phyloP scores from a whole-genome alignment of 2,113 vertebrate species.

The Lampris megalopsis region DNA sequence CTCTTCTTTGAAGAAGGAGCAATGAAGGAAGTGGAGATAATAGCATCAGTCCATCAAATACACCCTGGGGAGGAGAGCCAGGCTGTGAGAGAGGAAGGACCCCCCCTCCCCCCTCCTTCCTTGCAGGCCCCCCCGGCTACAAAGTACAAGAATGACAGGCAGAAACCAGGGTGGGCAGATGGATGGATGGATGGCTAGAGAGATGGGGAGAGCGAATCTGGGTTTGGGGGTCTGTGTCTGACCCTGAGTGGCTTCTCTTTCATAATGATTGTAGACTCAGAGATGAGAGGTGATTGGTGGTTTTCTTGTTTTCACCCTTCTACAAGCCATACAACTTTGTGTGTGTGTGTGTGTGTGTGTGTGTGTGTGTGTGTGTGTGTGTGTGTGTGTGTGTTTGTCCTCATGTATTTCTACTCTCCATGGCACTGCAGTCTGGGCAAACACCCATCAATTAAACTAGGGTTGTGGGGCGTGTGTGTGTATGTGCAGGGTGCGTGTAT shows the following conservation, averaged over 20 bases:
- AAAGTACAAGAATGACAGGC: no score
- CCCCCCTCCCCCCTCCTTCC: no score
- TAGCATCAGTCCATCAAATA: conserved; percentile 73
- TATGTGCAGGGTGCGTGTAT: neutral
- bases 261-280: no score
- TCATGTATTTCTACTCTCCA: no score
- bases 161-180: no score
- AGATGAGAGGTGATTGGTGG: neutral
- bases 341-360: neutral
- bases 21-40: conserved; percentile 65
- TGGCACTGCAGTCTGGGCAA: no score
- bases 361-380: no score
- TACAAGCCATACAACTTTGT: neutral
- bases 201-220: neutral
- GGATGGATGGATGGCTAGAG: no score
- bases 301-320: neutral
- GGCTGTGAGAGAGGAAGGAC: neutral
- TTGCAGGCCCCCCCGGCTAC: no score
- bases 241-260: no score
- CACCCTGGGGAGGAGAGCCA: conserved; percentile 7
- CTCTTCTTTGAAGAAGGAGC: conserved; percentile 61
- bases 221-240: neutral
- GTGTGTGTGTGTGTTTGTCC: no score
- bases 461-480: neutral
- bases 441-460: no score